phyloP scores from a whole-genome alignment of 1,140 invertebrate genomes.

The Apis cerana region DNA sequence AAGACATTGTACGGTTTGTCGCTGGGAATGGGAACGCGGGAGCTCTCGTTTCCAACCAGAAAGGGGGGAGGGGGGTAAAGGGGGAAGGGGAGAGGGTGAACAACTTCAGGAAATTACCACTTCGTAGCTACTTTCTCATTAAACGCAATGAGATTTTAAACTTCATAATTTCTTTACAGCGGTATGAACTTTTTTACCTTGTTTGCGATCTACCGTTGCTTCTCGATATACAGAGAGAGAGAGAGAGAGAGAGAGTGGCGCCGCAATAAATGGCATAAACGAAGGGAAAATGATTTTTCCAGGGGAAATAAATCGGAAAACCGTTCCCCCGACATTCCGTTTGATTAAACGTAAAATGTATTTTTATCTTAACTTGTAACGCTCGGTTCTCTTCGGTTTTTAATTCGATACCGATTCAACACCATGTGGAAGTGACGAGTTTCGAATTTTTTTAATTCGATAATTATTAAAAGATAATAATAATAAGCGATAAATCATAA shows the following conservation, averaged over 20 bases:
- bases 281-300: not conserved
- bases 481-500: too few species aligned
- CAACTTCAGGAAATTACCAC: conserved; percentile 48
- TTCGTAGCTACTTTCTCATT: conserved; percentile 61
- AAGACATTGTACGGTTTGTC: conserved; percentile 35
- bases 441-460: too few species aligned
- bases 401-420: too few species aligned
- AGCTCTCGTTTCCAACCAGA: not conserved
- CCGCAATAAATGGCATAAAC: conserved; percentile 7
- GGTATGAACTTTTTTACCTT: conserved; percentile 60
- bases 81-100: not conserved
- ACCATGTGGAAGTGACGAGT: too few species aligned
- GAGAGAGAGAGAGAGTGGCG: not conserved
- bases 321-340: not conserved
- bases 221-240: conserved; percentile 18
- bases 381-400: too few species aligned
- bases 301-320: not conserved
- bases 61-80: not conserved
- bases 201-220: conserved; percentile 52
- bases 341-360: not conserved
- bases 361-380: not conserved
- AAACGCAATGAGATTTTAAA: conserved; percentile 65
- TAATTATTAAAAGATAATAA: too few species aligned
- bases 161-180: conserved; percentile 65
- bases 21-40: not conserved